phyloP scores from a whole-genome alignment of 2,113 vertebrate species.

The Sinocyclocheilus anshuiensis region DNA sequence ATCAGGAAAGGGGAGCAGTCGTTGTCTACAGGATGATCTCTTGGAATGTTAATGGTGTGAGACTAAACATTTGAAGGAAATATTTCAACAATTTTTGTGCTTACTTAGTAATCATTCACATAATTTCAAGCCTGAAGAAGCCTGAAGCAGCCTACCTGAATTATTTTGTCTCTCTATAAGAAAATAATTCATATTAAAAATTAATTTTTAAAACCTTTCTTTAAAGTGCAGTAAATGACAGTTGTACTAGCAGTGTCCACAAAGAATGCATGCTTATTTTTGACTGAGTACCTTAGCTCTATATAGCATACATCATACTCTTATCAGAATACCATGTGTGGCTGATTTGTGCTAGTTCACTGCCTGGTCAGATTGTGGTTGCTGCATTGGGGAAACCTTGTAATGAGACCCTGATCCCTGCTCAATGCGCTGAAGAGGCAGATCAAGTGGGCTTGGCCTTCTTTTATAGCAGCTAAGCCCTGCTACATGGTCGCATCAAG shows the following conservation, averaged over 20 bases:
- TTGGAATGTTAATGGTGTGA: background rate
- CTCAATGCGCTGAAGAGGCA: constrained; percentile 41
- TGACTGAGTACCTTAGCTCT: background rate
- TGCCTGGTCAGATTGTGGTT: constrained; percentile 50
- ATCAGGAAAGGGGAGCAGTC: background rate
- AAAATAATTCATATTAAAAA: background rate
- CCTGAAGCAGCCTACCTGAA: background rate
- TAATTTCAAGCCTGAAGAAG: background rate
- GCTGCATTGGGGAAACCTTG: constrained; percentile 51
- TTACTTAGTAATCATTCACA: background rate
- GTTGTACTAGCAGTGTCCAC: background rate
- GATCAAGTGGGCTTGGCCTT: constrained; percentile 47
- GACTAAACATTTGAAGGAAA: background rate
- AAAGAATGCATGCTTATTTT: constrained; percentile 16
- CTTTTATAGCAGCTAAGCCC: constrained; percentile 33
- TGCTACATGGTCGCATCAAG: constrained; percentile 39
- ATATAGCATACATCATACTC: constrained; percentile 18
- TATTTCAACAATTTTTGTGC: background rate
- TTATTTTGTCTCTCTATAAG: background rate
- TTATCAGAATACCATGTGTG: constrained; percentile 40
- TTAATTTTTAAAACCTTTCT: too few relatives aligned
- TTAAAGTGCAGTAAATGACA: background rate
- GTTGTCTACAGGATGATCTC: background rate
- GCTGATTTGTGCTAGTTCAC: constrained; percentile 22
- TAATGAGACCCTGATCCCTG: constrained; percentile 49